Evolutionary conservation across 1,140 invertebrate genomes (phyloP).

Genomic region (Leptinotarsa texana): DNA sequence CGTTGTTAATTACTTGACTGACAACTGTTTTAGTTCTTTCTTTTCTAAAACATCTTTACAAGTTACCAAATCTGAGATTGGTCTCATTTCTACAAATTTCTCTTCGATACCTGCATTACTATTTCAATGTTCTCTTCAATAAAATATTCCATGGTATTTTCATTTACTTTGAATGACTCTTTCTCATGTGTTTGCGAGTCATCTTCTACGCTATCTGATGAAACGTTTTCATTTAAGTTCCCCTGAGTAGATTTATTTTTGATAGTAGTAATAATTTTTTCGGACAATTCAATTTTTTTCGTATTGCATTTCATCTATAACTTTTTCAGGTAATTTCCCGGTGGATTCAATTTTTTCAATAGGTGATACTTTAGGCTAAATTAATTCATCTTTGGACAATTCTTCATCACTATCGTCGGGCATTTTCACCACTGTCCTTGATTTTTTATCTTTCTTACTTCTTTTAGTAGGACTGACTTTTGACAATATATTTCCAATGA

Average conservation of each 20-base stretch:
- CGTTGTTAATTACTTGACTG: background rate
- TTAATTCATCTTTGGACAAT: constrained; percentile 2
- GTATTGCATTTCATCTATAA: constrained; percentile 4
- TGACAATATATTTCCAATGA: constrained; percentile 3
- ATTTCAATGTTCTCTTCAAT: background rate
- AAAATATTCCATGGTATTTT: no score
- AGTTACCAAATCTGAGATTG: background rate
- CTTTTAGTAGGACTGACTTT: constrained; percentile 9
- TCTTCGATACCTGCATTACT: constrained; percentile 1
- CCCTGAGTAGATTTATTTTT: constrained; percentile 25
- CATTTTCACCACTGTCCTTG: background rate
- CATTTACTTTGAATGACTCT: background rate
- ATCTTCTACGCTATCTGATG: background rate
- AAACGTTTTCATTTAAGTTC: constrained; percentile 16
- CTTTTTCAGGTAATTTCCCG: constrained; percentile 13
- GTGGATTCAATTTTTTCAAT: constrained; percentile 14
- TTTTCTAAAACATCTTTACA: background rate
- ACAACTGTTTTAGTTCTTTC: background rate
- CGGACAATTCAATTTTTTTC: background rate
- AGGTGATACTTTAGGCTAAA: background rate
- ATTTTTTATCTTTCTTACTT: constrained; percentile 19
- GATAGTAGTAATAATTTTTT: background rate
- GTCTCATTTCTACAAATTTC: background rate
- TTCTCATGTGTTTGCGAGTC: background rate
- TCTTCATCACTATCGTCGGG: constrained; percentile 8